Evolutionary conservation across 37 sponge, comb jelly and placozoan species (phyloP).

Genomic region (Tethya wilhelma): DNA sequence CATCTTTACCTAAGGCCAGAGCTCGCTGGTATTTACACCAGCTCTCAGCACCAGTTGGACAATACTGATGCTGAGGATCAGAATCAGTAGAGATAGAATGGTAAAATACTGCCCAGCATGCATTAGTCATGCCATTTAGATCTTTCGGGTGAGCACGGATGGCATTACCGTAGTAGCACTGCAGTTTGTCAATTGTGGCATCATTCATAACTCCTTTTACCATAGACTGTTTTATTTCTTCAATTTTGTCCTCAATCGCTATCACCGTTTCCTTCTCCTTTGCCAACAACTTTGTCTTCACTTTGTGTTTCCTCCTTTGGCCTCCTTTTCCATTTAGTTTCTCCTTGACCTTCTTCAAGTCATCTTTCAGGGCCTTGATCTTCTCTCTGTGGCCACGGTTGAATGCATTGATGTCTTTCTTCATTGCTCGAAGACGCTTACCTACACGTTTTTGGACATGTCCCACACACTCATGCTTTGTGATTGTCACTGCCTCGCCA

Average conservation of each 20-base stretch:
- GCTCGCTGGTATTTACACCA: conserved; percentile 37
- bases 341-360: no score
- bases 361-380: no score
- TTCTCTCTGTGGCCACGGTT: no score
- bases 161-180: conserved; percentile 39
- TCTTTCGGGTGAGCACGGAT: conserved; percentile 26
- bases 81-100: conserved; percentile 36
- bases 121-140: conserved; percentile 6
- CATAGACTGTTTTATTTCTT: background rate
- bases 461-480: background rate
- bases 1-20: background rate
- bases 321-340: no score
- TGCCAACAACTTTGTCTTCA: background rate
- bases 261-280: background rate
- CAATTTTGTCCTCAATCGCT: background rate
- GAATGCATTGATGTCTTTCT: no score
- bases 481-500: background rate
- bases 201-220: background rate
- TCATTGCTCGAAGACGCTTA: background rate
- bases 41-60: conserved; percentile 12
- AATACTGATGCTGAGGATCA: conserved; percentile 16
- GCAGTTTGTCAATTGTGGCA: conserved; percentile 4
- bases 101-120: conserved; percentile 24
- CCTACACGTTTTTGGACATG: background rate
- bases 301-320: no score